phyloP scores from a whole-genome alignment of 2,113 vertebrate species.

The Antechinus stuartii region DNA sequence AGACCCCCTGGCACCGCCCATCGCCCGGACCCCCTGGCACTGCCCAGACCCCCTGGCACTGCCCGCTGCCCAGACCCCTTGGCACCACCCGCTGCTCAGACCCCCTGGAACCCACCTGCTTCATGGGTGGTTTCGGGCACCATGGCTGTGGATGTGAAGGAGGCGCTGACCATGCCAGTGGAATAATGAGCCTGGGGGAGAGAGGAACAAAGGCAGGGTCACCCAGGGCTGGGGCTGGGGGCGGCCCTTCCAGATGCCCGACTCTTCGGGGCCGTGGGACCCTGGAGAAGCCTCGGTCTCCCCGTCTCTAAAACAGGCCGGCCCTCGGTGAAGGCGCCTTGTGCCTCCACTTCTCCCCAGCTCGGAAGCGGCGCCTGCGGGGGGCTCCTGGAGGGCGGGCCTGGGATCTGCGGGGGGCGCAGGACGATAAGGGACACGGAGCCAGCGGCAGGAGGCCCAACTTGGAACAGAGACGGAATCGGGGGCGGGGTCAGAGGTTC shows the following conservation, averaged over 20 bases:
- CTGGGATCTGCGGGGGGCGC: no score
- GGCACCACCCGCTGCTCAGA: rapidly evolving
- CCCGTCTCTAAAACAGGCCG: not conserved
- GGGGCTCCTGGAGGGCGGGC: not conserved
- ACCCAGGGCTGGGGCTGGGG: no score
- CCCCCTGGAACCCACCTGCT: conserved; percentile 87
- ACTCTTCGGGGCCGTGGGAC: no score
- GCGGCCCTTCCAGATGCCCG: no score
- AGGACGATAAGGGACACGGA: no score
- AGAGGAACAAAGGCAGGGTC: not conserved
- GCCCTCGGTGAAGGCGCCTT: no score
- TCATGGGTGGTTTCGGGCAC: conserved; percentile 92
- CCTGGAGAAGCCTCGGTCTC: not conserved
- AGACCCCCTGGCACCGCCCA: no score
- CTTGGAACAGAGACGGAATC: not conserved
- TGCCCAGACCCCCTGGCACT: no score
- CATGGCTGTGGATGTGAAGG: conserved; percentile 99
- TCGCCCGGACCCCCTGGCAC: no score
- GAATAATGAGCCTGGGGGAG: conserved; percentile 95
- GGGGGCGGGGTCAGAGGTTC: not conserved
- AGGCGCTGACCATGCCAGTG: conserved; percentile 95
- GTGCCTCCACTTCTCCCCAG: not conserved
- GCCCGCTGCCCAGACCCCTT: no score
- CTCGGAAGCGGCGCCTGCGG: not conserved
- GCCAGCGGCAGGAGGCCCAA: no score